Conservation (phyloP, 1,140 invertebrate genomes). For the Potamilus streckersoni region DNA sequence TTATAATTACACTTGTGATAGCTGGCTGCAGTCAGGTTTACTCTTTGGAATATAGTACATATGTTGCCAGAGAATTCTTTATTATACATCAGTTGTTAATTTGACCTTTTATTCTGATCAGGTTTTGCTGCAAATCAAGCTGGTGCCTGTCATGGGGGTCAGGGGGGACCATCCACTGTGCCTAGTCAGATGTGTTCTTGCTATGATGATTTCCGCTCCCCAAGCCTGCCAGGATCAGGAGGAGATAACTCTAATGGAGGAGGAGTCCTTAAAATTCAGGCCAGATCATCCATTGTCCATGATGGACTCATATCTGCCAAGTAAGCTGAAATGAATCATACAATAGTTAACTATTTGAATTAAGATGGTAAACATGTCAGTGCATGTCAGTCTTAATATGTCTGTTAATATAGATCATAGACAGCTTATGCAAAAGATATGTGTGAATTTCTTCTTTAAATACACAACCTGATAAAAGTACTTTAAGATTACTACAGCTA, state of each 20-base stretch:
- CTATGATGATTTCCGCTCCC: constrained; percentile 41
- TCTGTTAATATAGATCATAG: too few relatives aligned
- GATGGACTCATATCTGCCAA: constrained; percentile 30
- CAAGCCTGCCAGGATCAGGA: constrained; percentile 37
- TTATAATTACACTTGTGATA: too few relatives aligned
- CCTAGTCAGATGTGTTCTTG: constrained; percentile 11
- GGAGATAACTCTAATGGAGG: constrained; percentile 34
- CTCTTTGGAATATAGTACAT: not conserved
- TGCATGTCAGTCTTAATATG: too few relatives aligned
- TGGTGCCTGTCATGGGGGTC: constrained; percentile 50
- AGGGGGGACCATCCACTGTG: constrained; percentile 35
- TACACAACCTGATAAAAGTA: too few relatives aligned
- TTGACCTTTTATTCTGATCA: not conserved
- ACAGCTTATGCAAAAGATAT: too few relatives aligned
- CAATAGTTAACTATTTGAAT: too few relatives aligned
- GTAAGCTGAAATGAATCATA: constrained; percentile 12
- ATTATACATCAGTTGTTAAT: not conserved
- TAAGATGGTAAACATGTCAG: too few relatives aligned
- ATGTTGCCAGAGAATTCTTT: not conserved
- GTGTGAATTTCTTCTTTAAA: too few relatives aligned
- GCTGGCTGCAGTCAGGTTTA: constrained; percentile 1
- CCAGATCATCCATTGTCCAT: constrained; percentile 14
- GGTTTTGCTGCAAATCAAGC: constrained; percentile 1
- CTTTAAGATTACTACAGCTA: too few relatives aligned
- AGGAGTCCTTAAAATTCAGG: constrained; percentile 38